Evolutionary conservation across 1,140 invertebrate genomes (phyloP), one percentile per base, ranked within the genome.

Genomic region (Cydia splendana): DNA sequence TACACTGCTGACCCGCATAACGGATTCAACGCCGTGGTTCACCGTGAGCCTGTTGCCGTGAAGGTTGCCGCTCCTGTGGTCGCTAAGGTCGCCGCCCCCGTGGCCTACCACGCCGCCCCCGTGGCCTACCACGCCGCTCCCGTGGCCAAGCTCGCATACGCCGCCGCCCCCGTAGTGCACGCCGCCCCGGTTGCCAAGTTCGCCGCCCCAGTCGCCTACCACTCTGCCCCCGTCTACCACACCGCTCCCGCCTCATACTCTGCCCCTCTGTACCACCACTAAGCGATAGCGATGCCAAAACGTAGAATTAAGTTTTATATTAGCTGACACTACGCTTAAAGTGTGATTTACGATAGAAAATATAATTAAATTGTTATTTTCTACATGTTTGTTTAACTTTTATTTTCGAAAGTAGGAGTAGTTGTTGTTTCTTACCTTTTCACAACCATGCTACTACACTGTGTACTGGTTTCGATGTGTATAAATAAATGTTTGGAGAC

Each of bases 1-100:
- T 95, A 95, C 87, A 95, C 94, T 12, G 91, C 92, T 10, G 93
- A 93, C 80, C 83, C 85, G 62, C 87, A 90, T 75, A 91, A 89
- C 62, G 91, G 91, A 75, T 93, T 93, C 84, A 92, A 93, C 81
- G 91, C 89, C 9, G 91, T 91, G 34, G 89, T 91, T 7, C 85
- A 85, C 79, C 82, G 82, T 38, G 84, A 86, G 62, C 83, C 84
- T 15, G 65, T 82, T 12, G 79, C 24, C 57, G 78, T 79, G 20
- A 82, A 80, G 73, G 81, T 80, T 12, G 81, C 79, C 62, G 80
- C n/a, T n/a, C n/a, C n/a, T n/a, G n/a, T n/a, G n/a, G n/a, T n/a
- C n/a, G n/a, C 76, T 20, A 69, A 69, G 42, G 76, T 74, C n/a
- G 69, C 69, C 30, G 76, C 76, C 20, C 76, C 76, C 4, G 76